Evolutionary conservation across 2,888 invertebrate genomes (phyloP), one percentile per base, ranked within the genome.

Genomic region (Meiosimyza platycephala): DNA sequence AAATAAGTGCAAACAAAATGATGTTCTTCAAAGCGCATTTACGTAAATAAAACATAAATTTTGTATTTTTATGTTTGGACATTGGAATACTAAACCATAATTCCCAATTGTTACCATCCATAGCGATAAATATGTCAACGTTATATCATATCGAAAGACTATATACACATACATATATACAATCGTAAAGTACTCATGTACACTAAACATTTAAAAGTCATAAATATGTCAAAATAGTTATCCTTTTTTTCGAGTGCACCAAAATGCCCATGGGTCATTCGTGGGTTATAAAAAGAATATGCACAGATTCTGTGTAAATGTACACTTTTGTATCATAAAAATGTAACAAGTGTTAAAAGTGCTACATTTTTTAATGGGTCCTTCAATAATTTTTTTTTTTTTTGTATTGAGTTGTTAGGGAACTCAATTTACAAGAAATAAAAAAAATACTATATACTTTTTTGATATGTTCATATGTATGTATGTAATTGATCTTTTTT

Each of bases 111-210:
- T 60, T 18, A 59, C 63, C 57, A 74, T 70, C 65, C 72, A 57
- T 71, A 72, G 52, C 62, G 67, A 77, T 77, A 77, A 77, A 76
- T 77, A 77, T 74, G 67, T 77, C 77, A 76, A 52, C 77, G 54
- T 75, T 72, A 72, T 71, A 76, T 74, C 72, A 73, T 28, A 57
- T 13, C 47, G 52, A 62, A 60, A 52, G 66, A 50, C 55, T 13
- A 18, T 13, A 55, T 22, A 54, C 51, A 33, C n/a, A 16, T 9
- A 6, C 18, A 11, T 4, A 51, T 47, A 60, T 2, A 7, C 13
- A 54, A 13, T 28, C 22, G 67, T 57, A 54, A n/a, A 59, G 54
- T 48, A 11, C 63, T 64, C 22, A 9, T 13, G 11, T n/a, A 28
- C 64, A 48, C 18, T 47, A 22, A 18, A 51, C 62, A 22, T 13